A percentile compares a stretch with the other conserved stretches of the same genome.
Conservation (phyloP, 2,888 invertebrate genomes). For the Lasioglossum oenotherae region DNA sequence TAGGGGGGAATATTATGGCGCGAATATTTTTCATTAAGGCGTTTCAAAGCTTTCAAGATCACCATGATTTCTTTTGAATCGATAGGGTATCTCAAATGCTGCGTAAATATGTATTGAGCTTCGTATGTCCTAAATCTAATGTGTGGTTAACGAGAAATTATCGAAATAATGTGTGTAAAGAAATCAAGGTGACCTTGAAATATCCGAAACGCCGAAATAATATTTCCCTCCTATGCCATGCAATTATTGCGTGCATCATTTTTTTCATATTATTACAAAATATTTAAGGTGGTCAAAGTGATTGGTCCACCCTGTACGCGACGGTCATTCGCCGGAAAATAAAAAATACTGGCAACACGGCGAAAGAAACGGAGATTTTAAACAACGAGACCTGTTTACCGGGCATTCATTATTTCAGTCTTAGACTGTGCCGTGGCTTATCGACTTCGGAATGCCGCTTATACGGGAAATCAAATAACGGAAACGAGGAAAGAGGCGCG, state of each 20-base stretch:
- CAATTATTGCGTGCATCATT: background rate
- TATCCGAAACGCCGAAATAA: too few relatives aligned
- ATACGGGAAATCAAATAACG: slow-evolving; percentile 63
- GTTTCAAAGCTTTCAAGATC: too few relatives aligned
- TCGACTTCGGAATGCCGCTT: slow-evolving; percentile 62
- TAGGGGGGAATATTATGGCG: background rate
- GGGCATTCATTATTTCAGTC: slow-evolving; percentile 51
- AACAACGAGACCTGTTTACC: slow-evolving; percentile 31
- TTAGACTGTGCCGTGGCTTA: slow-evolving; percentile 35
- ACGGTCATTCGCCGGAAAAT: too few relatives aligned
- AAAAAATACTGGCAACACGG: background rate
- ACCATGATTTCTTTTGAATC: too few relatives aligned
- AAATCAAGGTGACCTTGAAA: background rate
- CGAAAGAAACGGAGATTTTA: slow-evolving; percentile 18
- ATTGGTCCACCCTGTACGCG: background rate
- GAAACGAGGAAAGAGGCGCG: slow-evolving; percentile 53
- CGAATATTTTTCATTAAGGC: background rate
- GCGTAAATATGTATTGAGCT: too few relatives aligned
- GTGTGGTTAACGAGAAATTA: too few relatives aligned
- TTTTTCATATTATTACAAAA: background rate
- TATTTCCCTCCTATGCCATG: background rate
- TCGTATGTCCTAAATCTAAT: too few relatives aligned
- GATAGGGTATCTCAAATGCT: too few relatives aligned
- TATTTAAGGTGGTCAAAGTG: background rate
- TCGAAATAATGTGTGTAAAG: too few relatives aligned